These are phyloP conservation scores for Catharus minimus DNA, from an alignment of 2,113 vertebrate species.

Conservation along the genomic window DNA sequence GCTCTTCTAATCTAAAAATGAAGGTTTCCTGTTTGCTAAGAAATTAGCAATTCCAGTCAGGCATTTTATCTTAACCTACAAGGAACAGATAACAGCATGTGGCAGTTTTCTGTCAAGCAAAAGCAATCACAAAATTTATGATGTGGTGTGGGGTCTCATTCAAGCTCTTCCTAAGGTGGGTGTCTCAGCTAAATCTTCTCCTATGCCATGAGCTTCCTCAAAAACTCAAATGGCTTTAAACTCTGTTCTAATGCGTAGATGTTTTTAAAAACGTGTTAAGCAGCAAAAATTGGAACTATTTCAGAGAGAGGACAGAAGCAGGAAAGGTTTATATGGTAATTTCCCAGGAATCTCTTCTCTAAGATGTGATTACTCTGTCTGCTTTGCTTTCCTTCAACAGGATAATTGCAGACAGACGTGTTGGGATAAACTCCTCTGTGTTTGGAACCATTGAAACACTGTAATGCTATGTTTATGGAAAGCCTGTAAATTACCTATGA, in stretches of 20 bases:
- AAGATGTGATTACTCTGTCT: constrained; percentile 17
- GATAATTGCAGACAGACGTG: constrained; percentile 22
- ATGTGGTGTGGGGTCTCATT: background rate
- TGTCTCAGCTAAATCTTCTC: background rate
- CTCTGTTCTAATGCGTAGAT: background rate
- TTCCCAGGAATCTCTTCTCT: constrained; percentile 18
- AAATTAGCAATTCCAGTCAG: background rate
- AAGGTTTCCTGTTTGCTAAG: background rate
- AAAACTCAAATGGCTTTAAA: background rate
- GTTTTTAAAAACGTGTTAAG: background rate
- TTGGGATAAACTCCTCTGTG: constrained; percentile 36
- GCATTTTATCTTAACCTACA: background rate
- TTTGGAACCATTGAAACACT: constrained; percentile 22
- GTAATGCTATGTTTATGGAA: constrained; percentile 23
- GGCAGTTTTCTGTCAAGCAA: background rate
- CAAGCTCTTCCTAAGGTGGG: background rate
- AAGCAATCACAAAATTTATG: background rate
- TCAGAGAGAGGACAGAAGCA: background rate
- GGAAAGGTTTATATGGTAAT: background rate
- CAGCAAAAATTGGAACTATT: background rate
- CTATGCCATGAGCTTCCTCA: background rate
- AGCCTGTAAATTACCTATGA: constrained; percentile 46
- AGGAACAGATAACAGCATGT: background rate
- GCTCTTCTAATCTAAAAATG: background rate
- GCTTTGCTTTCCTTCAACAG: constrained; percentile 15